A percentile compares a stretch with the other conserved stretches of the same genome.
phyloP scores from a whole-genome alignment of 2,113 vertebrate genomes.

The Calyptommatus sinebrachiatus region DNA sequence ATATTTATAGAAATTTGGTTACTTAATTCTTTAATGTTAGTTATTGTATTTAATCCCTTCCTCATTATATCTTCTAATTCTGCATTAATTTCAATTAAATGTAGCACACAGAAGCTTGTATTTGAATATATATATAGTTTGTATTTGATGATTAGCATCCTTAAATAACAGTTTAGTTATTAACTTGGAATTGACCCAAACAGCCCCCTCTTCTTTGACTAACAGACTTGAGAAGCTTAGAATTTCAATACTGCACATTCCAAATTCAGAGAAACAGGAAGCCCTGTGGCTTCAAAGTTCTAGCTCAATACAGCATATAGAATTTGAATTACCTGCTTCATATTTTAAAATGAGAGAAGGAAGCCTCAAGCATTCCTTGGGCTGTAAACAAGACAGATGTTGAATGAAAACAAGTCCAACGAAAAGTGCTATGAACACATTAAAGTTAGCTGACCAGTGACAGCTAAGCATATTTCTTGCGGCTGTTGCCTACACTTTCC shows the following conservation, averaged over 20 bases:
- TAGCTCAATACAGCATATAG: constrained; percentile 18
- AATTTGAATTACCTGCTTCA: constrained; percentile 45
- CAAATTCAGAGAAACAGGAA: not conserved
- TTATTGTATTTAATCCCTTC: not conserved
- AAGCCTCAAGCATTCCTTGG: constrained; percentile 37
- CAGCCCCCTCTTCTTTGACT: not conserved
- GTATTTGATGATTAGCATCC: not conserved
- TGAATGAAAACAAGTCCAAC: not conserved
- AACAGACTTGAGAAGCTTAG: not conserved
- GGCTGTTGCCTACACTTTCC: not conserved
- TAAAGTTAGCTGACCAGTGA: not conserved
- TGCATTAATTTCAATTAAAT: not conserved
- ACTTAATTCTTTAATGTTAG: constrained; percentile 5
- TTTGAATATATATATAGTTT: not conserved
- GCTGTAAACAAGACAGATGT: constrained; percentile 33
- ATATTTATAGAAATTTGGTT: not conserved
- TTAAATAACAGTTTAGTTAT: not conserved
- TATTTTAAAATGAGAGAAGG: constrained; percentile 38
- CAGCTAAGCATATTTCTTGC: constrained; percentile 2
- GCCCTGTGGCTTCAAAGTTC: not conserved
- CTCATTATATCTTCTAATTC: not conserved
- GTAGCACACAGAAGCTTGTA: no score
- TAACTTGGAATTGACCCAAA: not conserved
- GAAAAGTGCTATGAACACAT: constrained; percentile 21
- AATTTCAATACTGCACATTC: not conserved